Evolutionary conservation across 2,113 vertebrate species (phyloP), one percentile per base, ranked within the genome.

Genomic region (Speoplatyrhinus poulsoni): DNA sequence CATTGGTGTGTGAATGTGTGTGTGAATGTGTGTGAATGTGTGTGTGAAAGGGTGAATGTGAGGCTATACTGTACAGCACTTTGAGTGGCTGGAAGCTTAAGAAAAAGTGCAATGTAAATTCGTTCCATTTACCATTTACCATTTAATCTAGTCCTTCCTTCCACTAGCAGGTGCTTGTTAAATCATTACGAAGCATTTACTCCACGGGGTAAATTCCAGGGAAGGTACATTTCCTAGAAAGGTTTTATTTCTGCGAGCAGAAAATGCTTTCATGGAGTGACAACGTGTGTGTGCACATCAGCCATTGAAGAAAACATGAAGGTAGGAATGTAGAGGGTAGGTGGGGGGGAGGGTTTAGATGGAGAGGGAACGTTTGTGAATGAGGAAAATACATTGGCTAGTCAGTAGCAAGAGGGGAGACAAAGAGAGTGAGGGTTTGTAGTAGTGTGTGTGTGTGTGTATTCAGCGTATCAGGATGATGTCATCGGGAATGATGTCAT

Each of bases 401-500:
- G 9, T 50, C 49, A 50, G 13, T 50, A 12, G 49, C 10, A 12
- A 13, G 46, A 46, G 15, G 9, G 26, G 12, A 52, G 13, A 19
- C 12, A 46, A 54, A n/a, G 50, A 41, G 50, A 46, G 36, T 13
- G n/a, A 16, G 9, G 36, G 36, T 15, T 6, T 15, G 36, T 6
- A 41, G 59, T 41, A 33, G 26, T 12, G 46, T 58, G 19, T 58
- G 46, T 58, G 65, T n/a, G 5, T 49, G 17, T 47, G 54, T 48
- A 17, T 19, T 32, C 12, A 11, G 12, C 12, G 10, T 41, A 15
- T 19, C 12, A 41, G 55, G 75, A 36, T 79, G 80, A 82, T 70
- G 80, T 79, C 72, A 78, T 82, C 10, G 6, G 12, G 17, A 65
- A 75, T 82, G 72, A 82, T 78, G 69, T 82, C 76, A 75, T 75